These are phyloP conservation scores for Tyria jacobaeae DNA, from an alignment of 2,888 invertebrate genomes.

Conservation along the genomic window DNA sequence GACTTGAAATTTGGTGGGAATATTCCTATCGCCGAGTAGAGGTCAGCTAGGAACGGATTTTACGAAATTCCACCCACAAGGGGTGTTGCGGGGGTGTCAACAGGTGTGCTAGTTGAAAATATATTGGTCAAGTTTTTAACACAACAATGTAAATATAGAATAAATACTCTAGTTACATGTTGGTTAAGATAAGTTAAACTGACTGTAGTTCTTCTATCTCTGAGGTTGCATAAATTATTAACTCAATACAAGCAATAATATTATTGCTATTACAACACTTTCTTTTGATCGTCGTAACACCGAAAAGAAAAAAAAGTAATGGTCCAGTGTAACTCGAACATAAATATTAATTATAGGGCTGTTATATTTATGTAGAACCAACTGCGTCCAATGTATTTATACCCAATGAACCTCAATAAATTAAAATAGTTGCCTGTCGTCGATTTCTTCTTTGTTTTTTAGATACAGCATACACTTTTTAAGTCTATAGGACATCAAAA, in stretches of 20 bases:
- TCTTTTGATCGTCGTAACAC: neutral
- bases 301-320: neutral
- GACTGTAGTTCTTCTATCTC: no score
- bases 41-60: no score
- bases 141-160: no score
- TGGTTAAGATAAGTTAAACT: no score
- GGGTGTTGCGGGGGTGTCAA: no score
- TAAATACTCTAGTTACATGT: no score
- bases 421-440: neutral
- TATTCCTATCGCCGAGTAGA: no score
- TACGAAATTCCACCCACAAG: no score
- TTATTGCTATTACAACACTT: neutral
- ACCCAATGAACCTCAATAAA: constrained; percentile 7
- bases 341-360: constrained; percentile 47
- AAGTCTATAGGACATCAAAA: neutral
- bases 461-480: neutral
- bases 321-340: constrained; percentile 33
- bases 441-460: neutral
- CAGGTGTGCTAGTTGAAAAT: no score
- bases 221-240: no score
- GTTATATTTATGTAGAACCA: constrained; percentile 16
- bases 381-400: constrained; percentile 5
- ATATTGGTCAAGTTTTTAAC: no score
- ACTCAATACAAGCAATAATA: neutral
- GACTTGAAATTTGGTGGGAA: no score